Base-by-base conservation (phyloP, 1,140 invertebrate genomes). In the Brachystomella parvula region DNA sequence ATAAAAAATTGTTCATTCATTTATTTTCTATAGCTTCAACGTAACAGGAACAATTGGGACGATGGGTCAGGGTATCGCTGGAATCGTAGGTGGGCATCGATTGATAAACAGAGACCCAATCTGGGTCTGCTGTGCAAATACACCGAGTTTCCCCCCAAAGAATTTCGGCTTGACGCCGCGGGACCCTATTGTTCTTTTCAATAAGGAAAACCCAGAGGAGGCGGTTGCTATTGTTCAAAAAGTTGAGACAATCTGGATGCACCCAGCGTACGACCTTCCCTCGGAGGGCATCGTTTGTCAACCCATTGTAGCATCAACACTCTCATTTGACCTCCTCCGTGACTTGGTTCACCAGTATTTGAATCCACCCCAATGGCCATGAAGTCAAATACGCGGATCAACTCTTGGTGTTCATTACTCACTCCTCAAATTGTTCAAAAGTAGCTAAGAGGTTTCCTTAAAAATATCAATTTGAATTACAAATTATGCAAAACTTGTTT, bases 291-390 rank as follows among this genome's bases (percentile, higher is more conserved):
- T 26, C 9, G 24, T 53, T 26, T 53, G 49, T 26, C 49, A 53
- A 26, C 15, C 49, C 12, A 24, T 24, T 24, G 12, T 12, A 17
- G 49, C 49, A 6, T 12, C 49, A 12, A 53, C 9, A 15, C 49
- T 53, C 49, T 17, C 9, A 12, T 53, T 53, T 26, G 49, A 53
- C 49, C 6, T 19, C 9, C 12, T 53, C 49, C 49, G 49, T 53
- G 49, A 53, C 49, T 19, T 53, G 21, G 49, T 53, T 24, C 12
- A 24, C 21, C 12, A 53, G 49, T 53, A 19, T 24, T 53, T 15
- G 15, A 53, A 53, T 24, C 49, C 49, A 53, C 49, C 49, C 9
- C 12, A 53, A 24, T 53, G 49, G 49, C 49, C 49, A 53, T 53
- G 35, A 39, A n/a, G n/a, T n/a, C n/a, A n/a, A n/a, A n/a, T n/a